Evolutionary conservation across 2,797 vertebrate species (phyloP).

Genomic region (Borostomias antarcticus): DNA sequence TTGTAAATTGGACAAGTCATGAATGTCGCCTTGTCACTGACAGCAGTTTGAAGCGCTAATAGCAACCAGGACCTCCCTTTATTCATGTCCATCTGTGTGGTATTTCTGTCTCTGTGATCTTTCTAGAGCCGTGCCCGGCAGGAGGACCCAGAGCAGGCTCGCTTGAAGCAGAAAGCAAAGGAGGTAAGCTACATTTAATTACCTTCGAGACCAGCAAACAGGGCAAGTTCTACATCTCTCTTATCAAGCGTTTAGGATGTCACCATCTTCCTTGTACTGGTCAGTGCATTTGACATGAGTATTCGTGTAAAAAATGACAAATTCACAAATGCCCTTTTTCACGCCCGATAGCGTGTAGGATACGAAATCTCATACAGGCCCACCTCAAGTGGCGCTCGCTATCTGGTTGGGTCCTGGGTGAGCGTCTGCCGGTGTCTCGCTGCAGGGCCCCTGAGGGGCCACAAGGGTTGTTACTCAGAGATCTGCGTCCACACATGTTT

Average conservation of each 20-base stretch:
- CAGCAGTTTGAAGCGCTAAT: neutral
- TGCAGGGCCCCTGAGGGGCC: neutral
- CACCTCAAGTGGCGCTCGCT: neutral
- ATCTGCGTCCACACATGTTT: no score
- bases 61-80: neutral
- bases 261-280: no score
- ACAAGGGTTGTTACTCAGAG: no score
- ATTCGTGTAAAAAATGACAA: no score
- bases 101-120: conserved; percentile 47
- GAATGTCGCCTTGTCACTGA: no score
- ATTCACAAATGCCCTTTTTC: neutral
- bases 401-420: neutral
- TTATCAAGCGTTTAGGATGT: no score
- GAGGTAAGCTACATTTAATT: conserved; percentile 83
- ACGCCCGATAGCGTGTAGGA: neutral
- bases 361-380: neutral
- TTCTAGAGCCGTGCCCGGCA: conserved; percentile 82
- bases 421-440: neutral
- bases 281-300: no score
- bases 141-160: conserved; percentile 85
- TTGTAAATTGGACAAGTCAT: no score
- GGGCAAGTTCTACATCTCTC: no score
- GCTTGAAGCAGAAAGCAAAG: conserved; percentile 86
- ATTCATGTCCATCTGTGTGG: neutral
- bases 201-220: no score